phyloP scores from a whole-genome alignment of 2,888 invertebrate species.

The Philonicus albiceps region DNA sequence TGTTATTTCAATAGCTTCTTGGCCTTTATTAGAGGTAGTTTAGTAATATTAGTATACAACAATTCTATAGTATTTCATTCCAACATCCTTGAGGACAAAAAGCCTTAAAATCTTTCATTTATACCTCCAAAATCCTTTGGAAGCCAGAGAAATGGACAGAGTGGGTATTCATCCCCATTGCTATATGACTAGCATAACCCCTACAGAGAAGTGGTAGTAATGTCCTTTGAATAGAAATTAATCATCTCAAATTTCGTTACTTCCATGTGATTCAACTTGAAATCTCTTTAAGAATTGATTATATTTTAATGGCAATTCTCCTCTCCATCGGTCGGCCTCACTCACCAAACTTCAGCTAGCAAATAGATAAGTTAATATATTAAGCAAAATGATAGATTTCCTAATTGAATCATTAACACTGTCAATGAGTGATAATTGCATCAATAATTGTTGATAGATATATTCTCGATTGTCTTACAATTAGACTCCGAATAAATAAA shows the following conservation, averaged over 20 bases:
- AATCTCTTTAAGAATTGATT: slow-evolving; percentile 15
- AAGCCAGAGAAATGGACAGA: neutral
- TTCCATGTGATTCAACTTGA: neutral
- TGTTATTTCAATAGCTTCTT: neutral
- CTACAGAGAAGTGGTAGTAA: neutral
- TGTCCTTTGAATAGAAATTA: neutral
- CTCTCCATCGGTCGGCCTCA: neutral
- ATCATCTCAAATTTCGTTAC: slow-evolving; percentile 21
- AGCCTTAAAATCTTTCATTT: neutral
- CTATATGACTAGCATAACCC: neutral
- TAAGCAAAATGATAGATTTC: slow-evolving; percentile 4
- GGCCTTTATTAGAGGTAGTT: neutral
- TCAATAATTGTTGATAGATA: neutral
- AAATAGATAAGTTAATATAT: neutral
- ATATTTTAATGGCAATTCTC: neutral
- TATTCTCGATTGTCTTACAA: neutral
- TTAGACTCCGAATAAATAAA: neutral
- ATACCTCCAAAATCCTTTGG: neutral
- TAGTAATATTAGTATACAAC: neutral
- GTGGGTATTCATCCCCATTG: neutral
- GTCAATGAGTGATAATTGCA: neutral
- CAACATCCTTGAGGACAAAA: neutral
- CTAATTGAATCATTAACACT: slow-evolving; percentile 18
- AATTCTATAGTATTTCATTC: too few species aligned
- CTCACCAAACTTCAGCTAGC: neutral